These are phyloP conservation scores for Rhagoletis zephyria DNA, from an alignment of 1,140 invertebrate genomes.

Conservation along the genomic window DNA sequence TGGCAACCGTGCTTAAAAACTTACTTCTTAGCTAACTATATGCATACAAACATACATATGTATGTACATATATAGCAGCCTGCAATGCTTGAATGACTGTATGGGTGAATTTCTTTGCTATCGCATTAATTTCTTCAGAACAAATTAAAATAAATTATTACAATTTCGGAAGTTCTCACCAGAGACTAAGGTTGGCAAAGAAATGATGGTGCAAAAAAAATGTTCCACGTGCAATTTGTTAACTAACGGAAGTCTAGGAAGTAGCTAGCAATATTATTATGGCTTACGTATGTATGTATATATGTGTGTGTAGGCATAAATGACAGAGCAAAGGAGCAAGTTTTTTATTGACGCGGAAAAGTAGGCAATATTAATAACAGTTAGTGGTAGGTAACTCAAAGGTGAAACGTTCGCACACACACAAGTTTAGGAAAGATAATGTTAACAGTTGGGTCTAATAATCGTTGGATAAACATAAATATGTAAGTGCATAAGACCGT, in stretches of 20 bases:
- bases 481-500: no score
- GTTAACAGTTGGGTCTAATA: constrained; percentile 13
- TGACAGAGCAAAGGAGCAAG: constrained; percentile 2
- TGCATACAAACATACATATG: no score
- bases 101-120: constrained; percentile 32
- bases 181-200: neutral
- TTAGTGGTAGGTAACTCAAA: neutral
- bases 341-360: constrained; percentile 47
- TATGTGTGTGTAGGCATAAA: neutral
- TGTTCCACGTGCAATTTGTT: constrained; percentile 44
- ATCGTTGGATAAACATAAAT: neutral
- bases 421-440: constrained; percentile 13
- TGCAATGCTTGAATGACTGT: constrained; percentile 27
- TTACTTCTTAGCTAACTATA: no score
- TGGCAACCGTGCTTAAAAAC: no score
- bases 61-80: no score
- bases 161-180: constrained; percentile 37
- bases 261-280: neutral
- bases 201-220: constrained; percentile 47
- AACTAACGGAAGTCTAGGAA: neutral
- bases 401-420: neutral
- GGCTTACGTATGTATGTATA: neutral
- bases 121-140: constrained; percentile 49
- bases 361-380: constrained; percentile 39
- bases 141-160: constrained; percentile 52